Conservation (phyloP, 2,888 invertebrate genomes). For the Rhingia rostrata region DNA sequence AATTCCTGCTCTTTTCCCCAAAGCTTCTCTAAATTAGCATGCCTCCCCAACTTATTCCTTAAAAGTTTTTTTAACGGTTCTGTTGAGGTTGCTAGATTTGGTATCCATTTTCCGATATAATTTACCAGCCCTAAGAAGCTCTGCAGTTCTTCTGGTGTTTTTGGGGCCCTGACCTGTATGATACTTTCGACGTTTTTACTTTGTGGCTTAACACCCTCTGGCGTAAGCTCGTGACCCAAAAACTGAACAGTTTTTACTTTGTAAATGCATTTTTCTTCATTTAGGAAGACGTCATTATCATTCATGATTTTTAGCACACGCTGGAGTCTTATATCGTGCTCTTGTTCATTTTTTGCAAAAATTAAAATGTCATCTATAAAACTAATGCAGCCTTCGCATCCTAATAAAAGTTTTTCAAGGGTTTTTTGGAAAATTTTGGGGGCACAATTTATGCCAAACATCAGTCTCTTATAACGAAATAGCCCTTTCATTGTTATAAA, state of each 20-base stretch:
- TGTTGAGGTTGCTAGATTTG: constrained; percentile 36
- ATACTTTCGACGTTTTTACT: constrained; percentile 29
- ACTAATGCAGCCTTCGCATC: constrained; percentile 78
- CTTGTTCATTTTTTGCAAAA: constrained; percentile 18
- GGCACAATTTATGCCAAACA: too few relatives aligned
- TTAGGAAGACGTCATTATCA: constrained; percentile 1
- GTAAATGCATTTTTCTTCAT: constrained; percentile 3
- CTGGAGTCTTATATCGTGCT: constrained; percentile 17
- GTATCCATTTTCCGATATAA: constrained; percentile 48
- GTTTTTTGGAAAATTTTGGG: constrained; percentile 66
- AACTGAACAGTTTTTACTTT: constrained; percentile 52
- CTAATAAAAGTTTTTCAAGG: constrained; percentile 78
- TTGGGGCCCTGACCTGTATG: constrained; percentile 8
- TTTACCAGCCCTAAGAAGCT: constrained; percentile 50
- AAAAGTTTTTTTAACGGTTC: constrained; percentile 31
- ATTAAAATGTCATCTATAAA: constrained; percentile 80
- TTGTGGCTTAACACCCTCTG: constrained; percentile 75
- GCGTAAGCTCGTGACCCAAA: constrained; percentile 71
- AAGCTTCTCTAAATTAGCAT: too few relatives aligned
- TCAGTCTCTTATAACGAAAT: too few relatives aligned
- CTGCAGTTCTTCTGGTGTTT: constrained; percentile 27
- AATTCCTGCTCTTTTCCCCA: too few relatives aligned
- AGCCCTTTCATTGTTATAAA: too few relatives aligned
- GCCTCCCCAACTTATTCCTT: neutral
- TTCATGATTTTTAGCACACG: constrained; percentile 10